Percentiles rank a stretch among this genome's conserved stretches.
These are phyloP conservation scores for Drepana arcuata DNA, from an alignment of 1,140 invertebrate species.

Conservation along the genomic window DNA sequence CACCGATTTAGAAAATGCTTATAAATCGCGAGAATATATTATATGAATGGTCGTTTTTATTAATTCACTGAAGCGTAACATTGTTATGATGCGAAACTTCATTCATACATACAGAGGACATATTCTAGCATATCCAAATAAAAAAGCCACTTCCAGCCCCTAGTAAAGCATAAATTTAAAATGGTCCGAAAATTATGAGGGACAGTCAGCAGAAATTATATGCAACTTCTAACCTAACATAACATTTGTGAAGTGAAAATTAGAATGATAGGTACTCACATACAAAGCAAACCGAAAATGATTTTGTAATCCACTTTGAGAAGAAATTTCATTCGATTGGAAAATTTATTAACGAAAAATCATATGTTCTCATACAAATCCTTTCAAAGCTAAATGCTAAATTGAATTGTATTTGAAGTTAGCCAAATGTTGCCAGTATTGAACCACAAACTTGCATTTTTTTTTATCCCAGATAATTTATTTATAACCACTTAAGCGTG, in stretches of 20 bases:
- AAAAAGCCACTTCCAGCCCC: constrained; percentile 61
- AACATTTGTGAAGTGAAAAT: constrained; percentile 24
- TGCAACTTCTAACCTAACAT: constrained; percentile 63
- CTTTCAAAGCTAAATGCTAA: constrained; percentile 6
- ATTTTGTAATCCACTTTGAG: constrained; percentile 2
- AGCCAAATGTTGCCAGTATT: constrained; percentile 8
- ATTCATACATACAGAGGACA: constrained; percentile 9
- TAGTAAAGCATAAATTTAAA: constrained; percentile 50
- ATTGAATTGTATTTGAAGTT: constrained; percentile 12
- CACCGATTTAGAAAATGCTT: no score
- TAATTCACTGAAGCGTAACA: constrained; percentile 16
- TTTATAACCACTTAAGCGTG: no score
- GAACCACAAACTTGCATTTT: no score
- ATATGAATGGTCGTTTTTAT: no score
- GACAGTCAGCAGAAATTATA: constrained; percentile 59
- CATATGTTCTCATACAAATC: constrained; percentile 8
- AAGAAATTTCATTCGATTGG: constrained; percentile 8
- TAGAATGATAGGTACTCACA: constrained; percentile 38
- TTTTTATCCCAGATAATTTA: no score
- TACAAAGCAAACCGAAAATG: constrained; percentile 21
- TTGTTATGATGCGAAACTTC: constrained; percentile 9
- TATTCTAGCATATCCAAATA: constrained; percentile 37
- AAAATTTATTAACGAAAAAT: constrained; percentile 4
- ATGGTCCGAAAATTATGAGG: constrained; percentile 42
- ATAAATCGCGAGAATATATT: no score